These are phyloP conservation scores for Heliconius charithonia DNA, from an alignment of 2,888 invertebrate species.

Conservation along the genomic window DNA sequence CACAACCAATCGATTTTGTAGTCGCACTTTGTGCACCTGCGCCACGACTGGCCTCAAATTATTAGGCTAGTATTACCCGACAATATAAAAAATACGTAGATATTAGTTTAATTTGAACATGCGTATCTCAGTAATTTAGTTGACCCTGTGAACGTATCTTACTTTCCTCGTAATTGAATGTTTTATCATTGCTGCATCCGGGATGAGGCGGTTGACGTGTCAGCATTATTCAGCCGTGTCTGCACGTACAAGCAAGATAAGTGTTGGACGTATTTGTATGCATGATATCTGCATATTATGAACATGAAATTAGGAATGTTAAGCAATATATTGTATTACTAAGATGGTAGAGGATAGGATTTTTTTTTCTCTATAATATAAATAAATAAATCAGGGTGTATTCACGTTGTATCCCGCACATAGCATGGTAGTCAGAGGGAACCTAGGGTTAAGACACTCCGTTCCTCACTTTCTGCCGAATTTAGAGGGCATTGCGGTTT, in stretches of 20 bases:
- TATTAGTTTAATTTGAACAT: not conserved
- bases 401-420: no score
- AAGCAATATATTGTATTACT: no score
- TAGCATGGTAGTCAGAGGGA: no score
- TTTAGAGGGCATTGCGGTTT: no score
- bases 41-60: no score
- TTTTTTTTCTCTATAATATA: no score
- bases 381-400: no score
- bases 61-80: not conserved
- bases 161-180: slow-evolving; percentile 49
- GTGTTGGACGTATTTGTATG: not conserved
- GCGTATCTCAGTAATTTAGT: slow-evolving; percentile 12
- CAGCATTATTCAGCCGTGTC: slow-evolving; percentile 36
- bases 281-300: not conserved
- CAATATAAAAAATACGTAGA: not conserved
- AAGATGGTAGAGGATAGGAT: no score
- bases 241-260: slow-evolving; percentile 33
- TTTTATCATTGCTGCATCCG: slow-evolving; percentile 49
- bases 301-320: not conserved
- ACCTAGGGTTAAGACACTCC: no score
- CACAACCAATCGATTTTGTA: no score
- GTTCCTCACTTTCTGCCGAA: no score
- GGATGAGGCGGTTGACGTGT: slow-evolving; percentile 41
- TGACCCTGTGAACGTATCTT: slow-evolving; percentile 44
- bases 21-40: no score